These are phyloP conservation scores for Achroia grisella DNA, from an alignment of 1,140 invertebrate genomes.

Conservation along the genomic window DNA sequence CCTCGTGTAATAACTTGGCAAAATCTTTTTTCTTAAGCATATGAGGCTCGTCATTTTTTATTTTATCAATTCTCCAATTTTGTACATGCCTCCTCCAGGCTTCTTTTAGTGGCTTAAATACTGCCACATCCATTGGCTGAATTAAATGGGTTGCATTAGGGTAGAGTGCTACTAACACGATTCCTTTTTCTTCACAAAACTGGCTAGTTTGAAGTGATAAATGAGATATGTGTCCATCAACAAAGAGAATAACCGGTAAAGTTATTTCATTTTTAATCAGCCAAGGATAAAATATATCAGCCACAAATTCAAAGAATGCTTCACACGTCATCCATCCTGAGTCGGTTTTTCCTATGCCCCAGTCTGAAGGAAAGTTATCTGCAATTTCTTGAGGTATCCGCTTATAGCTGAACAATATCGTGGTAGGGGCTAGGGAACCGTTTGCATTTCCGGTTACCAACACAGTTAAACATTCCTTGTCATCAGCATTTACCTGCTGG, in stretches of 20 bases:
- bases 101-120: constrained; percentile 17
- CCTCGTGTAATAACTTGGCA: constrained; percentile 9
- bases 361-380: constrained; percentile 24
- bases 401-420: background rate
- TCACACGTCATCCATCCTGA: constrained; percentile 45
- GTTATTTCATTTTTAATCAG: background rate
- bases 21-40: constrained; percentile 11
- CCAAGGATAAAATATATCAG: constrained; percentile 2
- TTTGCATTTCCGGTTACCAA: constrained; percentile 1
- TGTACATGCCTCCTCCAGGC: constrained; percentile 14
- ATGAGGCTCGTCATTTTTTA: background rate
- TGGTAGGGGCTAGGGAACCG: background rate
- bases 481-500: background rate
- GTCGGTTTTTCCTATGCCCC: constrained; percentile 28
- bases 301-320: constrained; percentile 43
- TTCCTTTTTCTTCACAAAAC: constrained; percentile 37
- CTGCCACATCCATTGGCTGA: constrained; percentile 53
- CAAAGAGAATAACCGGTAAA: constrained; percentile 28
- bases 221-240: constrained; percentile 46
- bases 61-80: constrained; percentile 9
- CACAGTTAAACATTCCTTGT: constrained; percentile 1
- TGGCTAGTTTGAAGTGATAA: constrained; percentile 28
- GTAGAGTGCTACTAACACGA: constrained; percentile 38
- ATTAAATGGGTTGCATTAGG: constrained; percentile 63
- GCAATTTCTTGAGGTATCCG: constrained; percentile 5